A percentile compares a stretch with the other conserved stretches of the same genome.
phyloP scores from a whole-genome alignment of 2,113 vertebrate genomes.

The Onychostoma macrolepis region DNA sequence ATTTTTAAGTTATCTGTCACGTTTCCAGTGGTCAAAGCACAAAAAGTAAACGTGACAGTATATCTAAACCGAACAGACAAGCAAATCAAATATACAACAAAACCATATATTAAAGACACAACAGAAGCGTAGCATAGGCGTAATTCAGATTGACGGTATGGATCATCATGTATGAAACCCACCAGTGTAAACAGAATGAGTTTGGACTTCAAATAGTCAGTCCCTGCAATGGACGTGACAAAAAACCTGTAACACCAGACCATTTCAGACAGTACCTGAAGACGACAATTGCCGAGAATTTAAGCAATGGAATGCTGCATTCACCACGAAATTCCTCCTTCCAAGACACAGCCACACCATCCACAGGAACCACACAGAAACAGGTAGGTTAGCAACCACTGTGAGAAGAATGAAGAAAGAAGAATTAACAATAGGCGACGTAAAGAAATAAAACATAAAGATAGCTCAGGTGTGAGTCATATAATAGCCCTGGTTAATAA shows the following conservation, averaged over 20 bases:
- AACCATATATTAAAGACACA: conserved; percentile 4
- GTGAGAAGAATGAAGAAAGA: neutral
- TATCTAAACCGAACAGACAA: neutral
- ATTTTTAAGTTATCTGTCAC: neutral
- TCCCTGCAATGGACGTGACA: neutral
- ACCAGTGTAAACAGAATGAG: neutral
- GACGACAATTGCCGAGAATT: neutral
- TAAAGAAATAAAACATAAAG: neutral
- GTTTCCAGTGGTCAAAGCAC: neutral
- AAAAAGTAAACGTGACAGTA: neutral
- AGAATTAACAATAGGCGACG: neutral
- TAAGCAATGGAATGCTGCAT: neutral
- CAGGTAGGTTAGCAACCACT: neutral
- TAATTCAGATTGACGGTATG: neutral
- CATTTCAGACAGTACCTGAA: neutral
- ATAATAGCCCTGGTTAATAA: neutral
- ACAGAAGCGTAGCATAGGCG: neutral
- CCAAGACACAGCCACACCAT: neutral
- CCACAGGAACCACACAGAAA: neutral
- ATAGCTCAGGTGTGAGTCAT: neutral
- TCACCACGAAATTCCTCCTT: neutral
- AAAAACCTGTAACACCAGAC: neutral
- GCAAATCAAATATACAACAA: neutral
- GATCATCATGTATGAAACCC: neutral
- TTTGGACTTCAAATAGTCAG: neutral